Conservation (phyloP, 2,888 invertebrate genomes). For the Melipona beecheii region DNA sequence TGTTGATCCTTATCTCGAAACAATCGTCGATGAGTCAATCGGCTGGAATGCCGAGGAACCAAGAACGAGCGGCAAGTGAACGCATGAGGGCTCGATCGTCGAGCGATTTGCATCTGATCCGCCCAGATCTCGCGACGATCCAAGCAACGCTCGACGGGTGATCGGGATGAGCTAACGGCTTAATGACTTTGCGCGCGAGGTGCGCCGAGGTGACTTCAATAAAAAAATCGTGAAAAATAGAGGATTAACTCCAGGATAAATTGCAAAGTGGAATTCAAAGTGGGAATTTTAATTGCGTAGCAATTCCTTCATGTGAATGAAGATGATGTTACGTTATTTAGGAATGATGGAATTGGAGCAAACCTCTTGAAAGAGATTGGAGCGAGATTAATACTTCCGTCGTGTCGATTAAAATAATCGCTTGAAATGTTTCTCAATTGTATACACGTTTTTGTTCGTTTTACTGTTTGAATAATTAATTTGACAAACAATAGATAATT, state of each 20-base stretch:
- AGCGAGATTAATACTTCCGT: not conserved
- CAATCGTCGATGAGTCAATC: conserved; percentile 38
- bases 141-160: not conserved
- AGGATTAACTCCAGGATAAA: not conserved
- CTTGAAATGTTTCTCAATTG: too few relatives aligned
- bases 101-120: conserved; percentile 29
- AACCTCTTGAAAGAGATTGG: too few relatives aligned
- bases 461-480: too few relatives aligned
- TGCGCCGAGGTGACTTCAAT: not conserved
- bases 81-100: not conserved
- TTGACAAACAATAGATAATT: too few relatives aligned
- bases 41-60: conserved; percentile 24
- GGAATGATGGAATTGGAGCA: conserved; percentile 2
- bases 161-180: not conserved
- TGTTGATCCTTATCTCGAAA: conserved; percentile 31
- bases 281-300: too few relatives aligned
- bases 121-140: conserved; percentile 15
- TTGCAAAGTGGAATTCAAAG: not conserved
- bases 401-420: too few relatives aligned
- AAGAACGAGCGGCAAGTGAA: conserved; percentile 21
- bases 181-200: not conserved
- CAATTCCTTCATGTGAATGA: not conserved
- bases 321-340: not conserved
- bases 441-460: too few relatives aligned
- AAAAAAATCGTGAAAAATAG: not conserved